Conservation (phyloP, 1,140 invertebrate genomes). For the Neodiprion lecontei region DNA sequence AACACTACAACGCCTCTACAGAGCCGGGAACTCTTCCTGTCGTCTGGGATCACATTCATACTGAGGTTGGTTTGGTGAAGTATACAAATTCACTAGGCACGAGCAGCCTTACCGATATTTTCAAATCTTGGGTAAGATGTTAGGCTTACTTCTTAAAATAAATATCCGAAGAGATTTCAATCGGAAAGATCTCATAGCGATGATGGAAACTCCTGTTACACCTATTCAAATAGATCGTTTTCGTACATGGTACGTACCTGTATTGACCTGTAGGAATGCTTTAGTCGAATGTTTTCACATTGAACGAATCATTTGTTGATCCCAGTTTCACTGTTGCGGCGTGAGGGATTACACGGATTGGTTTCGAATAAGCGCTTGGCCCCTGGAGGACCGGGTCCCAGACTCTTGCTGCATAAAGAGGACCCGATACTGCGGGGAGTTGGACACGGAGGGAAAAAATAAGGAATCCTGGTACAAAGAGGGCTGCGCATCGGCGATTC, state of each 20-base stretch:
- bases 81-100: background rate
- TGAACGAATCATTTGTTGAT: constrained; percentile 8
- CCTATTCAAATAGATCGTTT: too few relatives aligned
- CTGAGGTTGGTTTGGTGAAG: constrained; percentile 62
- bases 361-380: constrained; percentile 83
- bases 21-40: constrained; percentile 68
- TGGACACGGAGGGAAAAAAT: constrained; percentile 59
- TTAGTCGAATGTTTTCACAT: too few relatives aligned
- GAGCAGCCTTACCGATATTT: too few relatives aligned
- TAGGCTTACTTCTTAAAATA: too few relatives aligned
- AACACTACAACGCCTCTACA: constrained; percentile 72
- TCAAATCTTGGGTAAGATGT: too few relatives aligned
- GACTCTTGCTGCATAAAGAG: constrained; percentile 78
- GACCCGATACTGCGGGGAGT: constrained; percentile 57
- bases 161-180: too few relatives aligned
- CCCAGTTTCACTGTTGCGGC: constrained; percentile 85
- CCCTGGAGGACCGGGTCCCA: constrained; percentile 74
- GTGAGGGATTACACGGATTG: constrained; percentile 83
- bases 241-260: too few relatives aligned
- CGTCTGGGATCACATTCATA: constrained; percentile 79
- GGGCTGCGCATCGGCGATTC: constrained; percentile 73
- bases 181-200: too few relatives aligned
- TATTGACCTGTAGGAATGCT: too few relatives aligned
- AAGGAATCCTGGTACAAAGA: constrained; percentile 69
- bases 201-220: too few relatives aligned